Evolutionary conservation across 2,888 invertebrate species (phyloP), one percentile per base, ranked within the genome.

Genomic region (Hermaeophaga mercurialis): DNA sequence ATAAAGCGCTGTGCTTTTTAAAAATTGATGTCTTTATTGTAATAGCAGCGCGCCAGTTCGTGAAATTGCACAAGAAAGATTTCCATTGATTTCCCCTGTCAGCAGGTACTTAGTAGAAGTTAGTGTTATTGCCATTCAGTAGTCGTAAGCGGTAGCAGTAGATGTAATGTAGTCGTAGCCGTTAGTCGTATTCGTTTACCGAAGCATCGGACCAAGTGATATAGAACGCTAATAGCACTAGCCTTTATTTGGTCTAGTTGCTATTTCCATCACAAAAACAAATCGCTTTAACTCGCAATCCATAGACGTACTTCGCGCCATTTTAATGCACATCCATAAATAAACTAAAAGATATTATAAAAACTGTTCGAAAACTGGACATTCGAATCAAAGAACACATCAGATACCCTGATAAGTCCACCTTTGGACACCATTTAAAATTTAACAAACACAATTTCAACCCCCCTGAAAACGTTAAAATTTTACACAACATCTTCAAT

Each of bases 221-320:
- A 52, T 55, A 47, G 47, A 50, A 38, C 47, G 44, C 53, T 55
- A 60, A 54, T 55, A 57, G 47, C 45, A 55, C 58, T 60, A 53
- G 59, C 57, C 60, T 64, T 62, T 64, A 64, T 64, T 64, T 64
- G 62, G 54, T 59, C 60, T 59, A 39, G 54, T 48, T 33, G 34
- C 41, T 41, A 41, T 19, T 41, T 41, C 41, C 11, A 19, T 41
- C 41, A 46, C 53, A 62, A 69, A 71, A 72, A 70, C 66, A 66
- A 63, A 63, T 68, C 68, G 63, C 71, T 70, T 65, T 7, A 9
- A 38, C 6, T 38, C 38, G 18, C 6, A 7, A 12, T 3, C 1
- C 38, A 38, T 14, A 4, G 38, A 17, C 38, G 38, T 38, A 12
- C 36, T n/a, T n/a, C n/a, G n/a, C n/a, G n/a, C n/a, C n/a, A n/a